phyloP scores from a whole-genome alignment of 2,113 vertebrate species.

The Pelobates fuscus region DNA sequence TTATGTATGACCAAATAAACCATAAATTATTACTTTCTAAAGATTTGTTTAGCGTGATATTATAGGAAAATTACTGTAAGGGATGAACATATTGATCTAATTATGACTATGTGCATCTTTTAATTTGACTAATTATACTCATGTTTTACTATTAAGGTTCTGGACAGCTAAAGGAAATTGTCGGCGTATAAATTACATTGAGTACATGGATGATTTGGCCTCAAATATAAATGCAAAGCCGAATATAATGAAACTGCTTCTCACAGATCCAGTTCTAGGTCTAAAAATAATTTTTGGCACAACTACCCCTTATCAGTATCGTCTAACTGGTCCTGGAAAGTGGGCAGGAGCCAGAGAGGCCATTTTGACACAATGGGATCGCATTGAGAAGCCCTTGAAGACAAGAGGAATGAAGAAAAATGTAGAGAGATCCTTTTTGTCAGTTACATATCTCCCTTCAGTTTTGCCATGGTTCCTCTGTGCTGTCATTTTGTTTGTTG shows the following conservation, averaged over 20 bases:
- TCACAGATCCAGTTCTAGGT: constrained; percentile 72
- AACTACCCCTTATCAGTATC: constrained; percentile 76
- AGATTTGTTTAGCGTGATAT: too few species aligned
- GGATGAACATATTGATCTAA: too few species aligned
- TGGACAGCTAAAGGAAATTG: constrained; percentile 28
- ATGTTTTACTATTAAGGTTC: constrained; percentile 26
- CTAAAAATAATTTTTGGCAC: constrained; percentile 70
- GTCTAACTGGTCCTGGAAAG: constrained; percentile 70
- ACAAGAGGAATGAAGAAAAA: constrained; percentile 57
- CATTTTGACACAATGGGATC: constrained; percentile 72
- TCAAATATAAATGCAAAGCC: constrained; percentile 67
- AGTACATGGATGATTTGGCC: constrained; percentile 69
- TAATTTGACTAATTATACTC: too few species aligned
- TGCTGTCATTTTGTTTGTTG: neutral
- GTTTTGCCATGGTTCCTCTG: constrained; percentile 12
- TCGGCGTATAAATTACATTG: constrained; percentile 18
- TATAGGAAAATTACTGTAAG: too few species aligned
- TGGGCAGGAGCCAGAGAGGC: constrained; percentile 71
- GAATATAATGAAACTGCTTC: constrained; percentile 64
- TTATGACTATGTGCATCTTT: too few species aligned
- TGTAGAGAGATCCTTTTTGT: neutral
- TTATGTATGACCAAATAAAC: too few species aligned
- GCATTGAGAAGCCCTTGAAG: constrained; percentile 69
- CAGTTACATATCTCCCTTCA: neutral
- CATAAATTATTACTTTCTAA: too few species aligned